Evolutionary conservation across 2,888 invertebrate genomes (phyloP), one percentile per base, ranked within the genome.

Genomic region (Neria commutata): DNA sequence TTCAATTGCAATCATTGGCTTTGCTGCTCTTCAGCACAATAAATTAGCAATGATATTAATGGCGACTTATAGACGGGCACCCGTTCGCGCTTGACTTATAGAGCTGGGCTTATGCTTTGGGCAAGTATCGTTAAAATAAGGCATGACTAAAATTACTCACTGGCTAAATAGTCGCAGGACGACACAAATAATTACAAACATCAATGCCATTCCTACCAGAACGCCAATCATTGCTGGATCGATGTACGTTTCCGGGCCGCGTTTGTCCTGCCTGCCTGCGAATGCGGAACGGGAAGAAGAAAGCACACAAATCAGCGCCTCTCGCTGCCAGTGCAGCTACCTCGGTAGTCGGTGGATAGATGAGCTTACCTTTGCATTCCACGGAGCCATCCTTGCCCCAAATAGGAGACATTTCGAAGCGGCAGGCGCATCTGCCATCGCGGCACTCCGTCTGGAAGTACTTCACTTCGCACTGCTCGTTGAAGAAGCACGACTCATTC

Each of bases 101-200:
- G n/a, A n/a, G n/a, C 29, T 29, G 29, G 11, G 6, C 6, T 29
- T 29, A 8, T 29, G 29, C 29, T 29, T 29, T 8, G 29, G 29
- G 29, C 29, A 29, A 11, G 29, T 6, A 29, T 29, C 29, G 29
- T 29, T 29, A 11, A 11, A 29, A 29, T 29, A 8, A 29, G 11
- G 29, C 29, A 29, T 29, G 6, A 11, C 29, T 29, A 56, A 60
- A 53, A 65, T 71, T 76, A 85, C 87, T 86, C 84, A 94, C 95
- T 90, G 93, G 90, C 94, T 94, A 83, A 95, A 95, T 71, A 95
- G 87, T 75, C 93, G 88, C 62, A 95, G 87, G 50, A 95, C 95
- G 70, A 95, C 91, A 83, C 95, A 95, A 76, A 95, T 92, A 81
- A 94, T 94, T 82, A 95, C 87, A 82, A 95, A 95, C 95, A 95